Evolutionary conservation across 23 tunicate genomes (phyloP).

Genomic region (Clavelina lepadiformis): DNA sequence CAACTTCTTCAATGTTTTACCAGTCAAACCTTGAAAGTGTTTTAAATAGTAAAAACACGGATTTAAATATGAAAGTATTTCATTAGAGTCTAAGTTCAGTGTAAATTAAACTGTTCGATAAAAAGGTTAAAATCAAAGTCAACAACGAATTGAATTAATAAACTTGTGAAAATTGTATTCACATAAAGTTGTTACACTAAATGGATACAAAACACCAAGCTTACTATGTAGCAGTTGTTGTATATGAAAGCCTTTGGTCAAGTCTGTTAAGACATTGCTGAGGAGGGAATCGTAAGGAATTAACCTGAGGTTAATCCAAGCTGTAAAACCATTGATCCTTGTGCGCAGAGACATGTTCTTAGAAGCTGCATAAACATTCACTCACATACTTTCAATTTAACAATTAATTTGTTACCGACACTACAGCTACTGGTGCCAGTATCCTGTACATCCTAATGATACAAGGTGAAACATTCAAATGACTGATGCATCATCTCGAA

Average conservation of each 20-base stretch:
- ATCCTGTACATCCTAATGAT: too few relatives aligned
- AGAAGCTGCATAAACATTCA: too few relatives aligned
- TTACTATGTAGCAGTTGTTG: slow-evolving; percentile 78
- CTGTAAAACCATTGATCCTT: slow-evolving; percentile 79
- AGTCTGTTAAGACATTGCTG: slow-evolving; percentile 52
- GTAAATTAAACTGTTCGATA: neutral
- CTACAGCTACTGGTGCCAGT: too few relatives aligned
- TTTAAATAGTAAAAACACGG: neutral
- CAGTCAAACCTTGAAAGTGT: slow-evolving; percentile 65
- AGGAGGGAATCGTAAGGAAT: slow-evolving; percentile 70
- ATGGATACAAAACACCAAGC: neutral
- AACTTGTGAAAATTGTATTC: neutral
- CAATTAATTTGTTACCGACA: too few relatives aligned
- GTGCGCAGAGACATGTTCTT: slow-evolving; percentile 80
- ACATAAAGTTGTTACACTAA: neutral
- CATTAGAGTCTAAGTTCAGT: neutral
- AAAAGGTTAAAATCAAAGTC: neutral
- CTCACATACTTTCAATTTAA: too few relatives aligned
- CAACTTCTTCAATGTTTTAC: slow-evolving; percentile 60
- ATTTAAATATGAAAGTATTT: neutral
- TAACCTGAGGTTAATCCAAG: slow-evolving; percentile 70
- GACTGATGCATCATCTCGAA: too few relatives aligned
- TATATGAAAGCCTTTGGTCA: slow-evolving; percentile 57
- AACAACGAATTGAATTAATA: neutral
- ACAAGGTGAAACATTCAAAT: too few relatives aligned